Evolutionary conservation across 1,140 invertebrate species (phyloP).

Genomic region (Bombus polaris): DNA sequence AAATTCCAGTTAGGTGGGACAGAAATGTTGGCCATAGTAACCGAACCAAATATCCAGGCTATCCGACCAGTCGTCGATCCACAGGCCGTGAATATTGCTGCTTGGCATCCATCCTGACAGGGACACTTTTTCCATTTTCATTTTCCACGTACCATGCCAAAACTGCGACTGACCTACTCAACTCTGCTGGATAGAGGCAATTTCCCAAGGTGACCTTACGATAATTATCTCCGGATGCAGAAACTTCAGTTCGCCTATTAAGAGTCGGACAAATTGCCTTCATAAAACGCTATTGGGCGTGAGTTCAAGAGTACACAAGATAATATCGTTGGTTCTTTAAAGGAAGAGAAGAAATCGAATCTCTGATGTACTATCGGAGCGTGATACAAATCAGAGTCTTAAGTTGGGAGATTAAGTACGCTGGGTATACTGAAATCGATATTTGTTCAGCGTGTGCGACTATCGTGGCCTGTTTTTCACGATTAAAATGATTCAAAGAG

Average conservation of each 20-base stretch:
- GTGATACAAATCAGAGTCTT: neutral
- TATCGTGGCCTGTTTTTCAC: neutral
- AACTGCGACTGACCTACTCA: conserved; percentile 52
- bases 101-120: conserved; percentile 71
- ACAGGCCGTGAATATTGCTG: conserved; percentile 44
- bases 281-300: neutral
- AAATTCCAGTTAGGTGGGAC: conserved; percentile 52
- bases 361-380: conserved; percentile 20
- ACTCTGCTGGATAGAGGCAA: conserved; percentile 3
- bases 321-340: neutral
- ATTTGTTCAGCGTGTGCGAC: conserved; percentile 17
- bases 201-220: conserved; percentile 46
- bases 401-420: conserved; percentile 2
- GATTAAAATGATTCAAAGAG: too few species aligned
- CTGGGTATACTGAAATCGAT: conserved; percentile 40
- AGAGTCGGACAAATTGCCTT: neutral
- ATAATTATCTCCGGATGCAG: neutral
- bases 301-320: neutral
- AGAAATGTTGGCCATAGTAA: conserved; percentile 33
- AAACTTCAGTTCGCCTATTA: neutral
- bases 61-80: conserved; percentile 54
- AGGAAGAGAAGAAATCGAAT: neutral
- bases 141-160: conserved; percentile 42
- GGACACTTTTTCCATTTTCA: conserved; percentile 54
- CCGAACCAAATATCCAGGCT: conserved; percentile 38